These are phyloP conservation scores for Gallinago solitaria DNA, from an alignment of 2,797 vertebrate genomes.

Conservation along the genomic window DNA sequence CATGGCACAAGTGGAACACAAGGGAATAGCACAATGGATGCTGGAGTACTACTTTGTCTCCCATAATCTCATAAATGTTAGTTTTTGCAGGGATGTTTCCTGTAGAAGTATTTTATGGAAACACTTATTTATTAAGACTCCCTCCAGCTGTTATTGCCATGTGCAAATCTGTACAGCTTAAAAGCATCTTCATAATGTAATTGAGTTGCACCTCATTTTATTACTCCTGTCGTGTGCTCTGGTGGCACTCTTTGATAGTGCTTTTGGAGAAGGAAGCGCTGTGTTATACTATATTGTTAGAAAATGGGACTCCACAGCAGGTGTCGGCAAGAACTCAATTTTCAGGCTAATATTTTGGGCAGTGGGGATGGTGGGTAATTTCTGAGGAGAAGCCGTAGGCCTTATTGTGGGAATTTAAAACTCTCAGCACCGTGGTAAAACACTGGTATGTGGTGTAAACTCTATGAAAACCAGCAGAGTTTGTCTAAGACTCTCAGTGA, in stretches of 20 bases:
- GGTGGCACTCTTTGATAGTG: neutral
- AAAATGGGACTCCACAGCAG: neutral
- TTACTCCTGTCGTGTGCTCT: neutral
- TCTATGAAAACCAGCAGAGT: neutral
- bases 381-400: neutral
- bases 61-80: too few species aligned
- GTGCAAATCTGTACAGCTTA: neutral
- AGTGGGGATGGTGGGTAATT: neutral
- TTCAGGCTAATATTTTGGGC: neutral
- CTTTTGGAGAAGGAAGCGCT: neutral
- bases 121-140: neutral
- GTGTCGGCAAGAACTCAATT: neutral
- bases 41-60: neutral
- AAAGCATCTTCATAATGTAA: neutral
- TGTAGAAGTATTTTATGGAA: neutral
- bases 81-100: neutral
- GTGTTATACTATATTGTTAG: neutral
- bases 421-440: neutral
- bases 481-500: constrained; percentile 24
- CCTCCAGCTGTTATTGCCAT: neutral
- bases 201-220: neutral
- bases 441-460: neutral
- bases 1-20: neutral
- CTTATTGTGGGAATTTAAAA: neutral
- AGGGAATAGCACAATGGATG: neutral